Conservation (phyloP, 2,113 vertebrate genomes). For the Reinhardtius hippoglossoides region DNA sequence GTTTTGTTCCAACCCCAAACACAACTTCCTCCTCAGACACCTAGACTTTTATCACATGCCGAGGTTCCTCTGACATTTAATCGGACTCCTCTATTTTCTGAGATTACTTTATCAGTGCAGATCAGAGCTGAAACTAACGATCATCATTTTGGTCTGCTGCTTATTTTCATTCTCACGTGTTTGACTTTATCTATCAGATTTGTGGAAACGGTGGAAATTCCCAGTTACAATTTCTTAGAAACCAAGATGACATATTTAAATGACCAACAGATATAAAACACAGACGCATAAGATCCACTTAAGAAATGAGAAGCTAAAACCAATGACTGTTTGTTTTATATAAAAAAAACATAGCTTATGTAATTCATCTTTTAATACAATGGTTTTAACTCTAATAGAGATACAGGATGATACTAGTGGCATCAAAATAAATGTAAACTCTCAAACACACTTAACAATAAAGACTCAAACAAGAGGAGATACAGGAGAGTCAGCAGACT, state of each 20-base stretch:
- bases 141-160: not conserved
- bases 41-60: not conserved
- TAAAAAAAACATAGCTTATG: not conserved
- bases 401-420: too few species aligned
- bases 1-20: slow-evolving; percentile 13
- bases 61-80: not conserved
- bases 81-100: not conserved
- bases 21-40: slow-evolving; percentile 13
- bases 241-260: not conserved
- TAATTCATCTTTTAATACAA: not conserved
- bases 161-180: not conserved
- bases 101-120: not conserved
- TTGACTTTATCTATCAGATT: too few species aligned
- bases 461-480: not conserved
- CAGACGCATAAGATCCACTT: not conserved
- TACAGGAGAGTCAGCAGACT: not conserved
- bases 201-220: not conserved
- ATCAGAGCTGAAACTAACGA: not conserved
- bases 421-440: not conserved
- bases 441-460: too few species aligned
- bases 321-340: not conserved
- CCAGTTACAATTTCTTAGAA: not conserved
- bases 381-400: not conserved
- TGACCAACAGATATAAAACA: too few species aligned
- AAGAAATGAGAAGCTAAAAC: not conserved